A percentile compares a stretch with the other conserved stretches of the same genome.
These are phyloP conservation scores for Pungitius pungitius DNA, from an alignment of 2,113 vertebrate species.

Conservation along the genomic window DNA sequence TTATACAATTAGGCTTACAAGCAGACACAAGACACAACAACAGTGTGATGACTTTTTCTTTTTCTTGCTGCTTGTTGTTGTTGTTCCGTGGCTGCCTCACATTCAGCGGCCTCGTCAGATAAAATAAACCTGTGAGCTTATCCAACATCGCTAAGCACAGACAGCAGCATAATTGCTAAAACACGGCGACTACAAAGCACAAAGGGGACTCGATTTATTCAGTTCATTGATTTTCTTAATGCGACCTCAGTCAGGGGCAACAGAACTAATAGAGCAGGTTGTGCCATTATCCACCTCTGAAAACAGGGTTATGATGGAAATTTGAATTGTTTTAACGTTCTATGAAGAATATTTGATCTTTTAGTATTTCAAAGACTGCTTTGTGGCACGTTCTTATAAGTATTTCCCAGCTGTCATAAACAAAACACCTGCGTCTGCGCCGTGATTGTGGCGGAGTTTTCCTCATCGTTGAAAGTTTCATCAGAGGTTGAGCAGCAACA, in stretches of 20 bases:
- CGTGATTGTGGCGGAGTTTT: neutral
- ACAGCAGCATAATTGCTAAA: neutral
- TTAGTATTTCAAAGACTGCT: neutral
- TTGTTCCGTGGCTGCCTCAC: neutral
- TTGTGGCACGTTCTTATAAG: neutral
- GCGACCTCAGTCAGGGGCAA: neutral
- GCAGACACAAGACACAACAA: too few species aligned
- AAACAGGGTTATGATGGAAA: too few species aligned
- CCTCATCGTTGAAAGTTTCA: neutral
- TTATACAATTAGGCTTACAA: neutral
- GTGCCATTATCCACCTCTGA: too few species aligned
- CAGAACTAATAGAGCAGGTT: neutral
- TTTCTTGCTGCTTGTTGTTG: too few species aligned
- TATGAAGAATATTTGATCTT: neutral
- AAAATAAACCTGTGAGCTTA: neutral
- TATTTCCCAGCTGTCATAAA: neutral
- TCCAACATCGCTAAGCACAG: neutral
- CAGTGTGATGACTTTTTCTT: too few species aligned
- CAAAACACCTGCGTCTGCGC: conserved; percentile 5
- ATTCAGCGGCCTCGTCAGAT: neutral
- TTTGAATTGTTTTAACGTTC: neutral
- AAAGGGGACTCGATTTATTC: neutral
- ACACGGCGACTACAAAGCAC: conserved; percentile 12
- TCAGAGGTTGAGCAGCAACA: neutral
- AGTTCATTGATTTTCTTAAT: conserved; percentile 5